Base-by-base conservation (phyloP, 2,888 invertebrate species). In the Cheilosia urbana region DNA sequence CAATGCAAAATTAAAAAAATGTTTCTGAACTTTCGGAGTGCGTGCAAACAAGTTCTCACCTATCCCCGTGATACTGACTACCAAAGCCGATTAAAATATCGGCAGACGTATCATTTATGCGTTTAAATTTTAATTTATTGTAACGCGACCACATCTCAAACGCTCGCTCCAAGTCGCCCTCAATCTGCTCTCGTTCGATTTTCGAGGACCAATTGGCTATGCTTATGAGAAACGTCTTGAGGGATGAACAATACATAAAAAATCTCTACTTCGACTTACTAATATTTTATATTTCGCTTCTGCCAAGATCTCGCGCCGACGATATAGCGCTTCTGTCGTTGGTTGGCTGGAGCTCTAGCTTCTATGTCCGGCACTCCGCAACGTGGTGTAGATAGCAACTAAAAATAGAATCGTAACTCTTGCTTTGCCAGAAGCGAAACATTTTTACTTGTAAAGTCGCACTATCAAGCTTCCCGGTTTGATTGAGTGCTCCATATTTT, bases 31-130 rank as follows among this genome's bases (percentile, higher is more conserved):
- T 4, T 42, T 72, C 17, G 0, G 95, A 95, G 87, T 7, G 87
- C 88, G 81, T 51, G 27, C 30, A 63, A 66, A 62, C 45, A 24
- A 19, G 55, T 13, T 47, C 78, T 79, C 62, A 90, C 90, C 93
- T 93, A 89, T 96, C 96, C 1, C 95, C 96, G 88, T 96, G 96
- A 87, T 94, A 93, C 47, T 94, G 93, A 30, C 93, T 93, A 1
- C 94, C 95, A 92, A 97, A 97, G 2, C 94, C 93, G 21, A 97
- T 94, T 73, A 95, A 93, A 87, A 97, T 96, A 90, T 97, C 96
- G 0, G 96, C 96, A 9, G 93, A 92, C 1, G 93, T 93, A 72
- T 93, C 91, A 5, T 92, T 90, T 17, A 93, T 90, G 78, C 92
- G 92, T 15, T 91, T 90, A 90, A 96, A 96, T 68, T 90, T 92